Evolutionary conservation across 2,888 invertebrate species (phyloP), one percentile per base, ranked within the genome.

Genomic region (Spodoptera picta): DNA sequence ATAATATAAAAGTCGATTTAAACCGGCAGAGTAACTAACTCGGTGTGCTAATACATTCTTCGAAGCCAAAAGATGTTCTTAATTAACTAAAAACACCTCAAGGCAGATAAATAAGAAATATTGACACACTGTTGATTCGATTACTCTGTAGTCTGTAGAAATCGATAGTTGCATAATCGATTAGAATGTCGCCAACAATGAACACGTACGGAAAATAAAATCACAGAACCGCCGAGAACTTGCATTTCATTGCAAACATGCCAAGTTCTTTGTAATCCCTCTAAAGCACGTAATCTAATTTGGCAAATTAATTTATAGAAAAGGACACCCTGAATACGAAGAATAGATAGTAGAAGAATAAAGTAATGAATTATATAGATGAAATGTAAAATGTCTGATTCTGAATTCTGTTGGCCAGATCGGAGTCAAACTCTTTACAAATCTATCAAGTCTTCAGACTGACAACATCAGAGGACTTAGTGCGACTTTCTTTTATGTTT

Each of bases 131-230:
- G 41, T 43, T 44, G 4, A 7, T 12, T 4, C 5, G 2, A 47
- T 23, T 41, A 51, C 19, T 10, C 48, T 19, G 27, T 52, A 43
- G 12, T 0, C 14, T 43, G 19, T 24, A 36, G 50, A 27, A n/a
- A 51, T 42, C 24, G n/a, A 46, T 48, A 55, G 36, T 9, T 36
- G 36, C 2, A 9, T 5, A 9, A 46, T 49, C 45, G 27, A 58
- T 55, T 42, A 47, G 23, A 63, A 53, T 65, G 55, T 70, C 65
- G 55, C 58, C 75, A 65, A 52, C 60, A 65, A 31, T 24, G 44
- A 63, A 69, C 24, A 63, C 70, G 24, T 57, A 63, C 31, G 46
- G 51, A 49, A 69, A 69, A 60, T 47, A 69, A 50, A 9, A 31
- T 41, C 62, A 59, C n/a, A 41, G 27, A 44, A 49, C 52, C 41